Percentiles rank a stretch among this genome's conserved stretches.
phyloP scores from a whole-genome alignment of 1,140 invertebrate species.

The Ips typographus region DNA sequence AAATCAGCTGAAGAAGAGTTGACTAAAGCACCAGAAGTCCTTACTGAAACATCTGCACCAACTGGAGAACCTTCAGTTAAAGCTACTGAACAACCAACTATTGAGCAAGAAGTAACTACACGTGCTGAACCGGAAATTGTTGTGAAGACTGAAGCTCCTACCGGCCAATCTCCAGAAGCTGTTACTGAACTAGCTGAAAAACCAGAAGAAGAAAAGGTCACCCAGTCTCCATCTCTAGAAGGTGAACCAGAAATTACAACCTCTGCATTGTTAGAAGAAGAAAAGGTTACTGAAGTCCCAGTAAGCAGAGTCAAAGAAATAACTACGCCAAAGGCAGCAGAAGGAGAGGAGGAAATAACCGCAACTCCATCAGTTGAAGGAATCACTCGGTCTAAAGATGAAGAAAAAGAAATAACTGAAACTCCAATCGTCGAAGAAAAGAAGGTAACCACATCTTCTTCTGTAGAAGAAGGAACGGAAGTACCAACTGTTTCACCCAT shows the following conservation, averaged over 20 bases:
- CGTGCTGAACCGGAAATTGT: constrained; percentile 10
- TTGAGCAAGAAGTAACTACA: constrained; percentile 6
- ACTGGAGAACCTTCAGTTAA: neutral
- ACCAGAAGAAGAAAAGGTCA: constrained; percentile 15
- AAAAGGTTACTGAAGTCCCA: neutral
- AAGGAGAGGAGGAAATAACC: constrained; percentile 12
- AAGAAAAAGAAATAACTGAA: constrained; percentile 24
- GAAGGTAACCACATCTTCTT: neutral
- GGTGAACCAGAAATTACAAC: constrained; percentile 7
- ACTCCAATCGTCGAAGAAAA: no score
- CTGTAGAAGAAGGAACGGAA: constrained; percentile 30
- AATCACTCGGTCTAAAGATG: neutral
- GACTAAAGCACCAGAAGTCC: neutral
- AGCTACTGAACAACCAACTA: constrained; percentile 3
- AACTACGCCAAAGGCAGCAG: constrained; percentile 3
- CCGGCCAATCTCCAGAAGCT: constrained; percentile 16
- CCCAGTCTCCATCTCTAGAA: constrained; percentile 14
- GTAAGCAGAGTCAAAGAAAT: constrained; percentile 10
- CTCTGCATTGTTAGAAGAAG: no score
- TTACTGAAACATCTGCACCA: neutral
- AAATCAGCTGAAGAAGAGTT: constrained; percentile 10
- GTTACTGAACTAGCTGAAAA: constrained; percentile 27
- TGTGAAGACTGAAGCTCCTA: constrained; percentile 27
- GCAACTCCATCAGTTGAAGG: constrained; percentile 1
- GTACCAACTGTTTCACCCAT: neutral